phyloP scores from a whole-genome alignment of 2,888 invertebrate genomes.

The Tipula unca region DNA sequence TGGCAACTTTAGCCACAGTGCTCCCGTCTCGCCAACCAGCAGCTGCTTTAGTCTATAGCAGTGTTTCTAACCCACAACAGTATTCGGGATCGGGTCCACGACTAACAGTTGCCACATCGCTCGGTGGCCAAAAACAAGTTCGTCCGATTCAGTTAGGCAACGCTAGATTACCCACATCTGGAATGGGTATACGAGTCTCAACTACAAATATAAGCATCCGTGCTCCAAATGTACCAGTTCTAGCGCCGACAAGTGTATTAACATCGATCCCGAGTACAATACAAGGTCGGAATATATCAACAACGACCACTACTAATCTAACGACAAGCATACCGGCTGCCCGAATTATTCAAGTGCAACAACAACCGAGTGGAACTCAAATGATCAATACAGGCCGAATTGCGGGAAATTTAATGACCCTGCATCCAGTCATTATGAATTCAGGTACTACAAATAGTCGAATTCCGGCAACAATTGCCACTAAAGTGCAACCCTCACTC shows the following conservation, averaged over 20 bases:
- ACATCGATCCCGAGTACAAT: constrained; percentile 26
- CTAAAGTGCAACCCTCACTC: constrained; percentile 40
- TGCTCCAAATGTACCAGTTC: constrained; percentile 35
- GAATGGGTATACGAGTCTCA: constrained; percentile 32
- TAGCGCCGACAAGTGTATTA: constrained; percentile 31
- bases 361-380: constrained; percentile 35
- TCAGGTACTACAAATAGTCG: constrained; percentile 34
- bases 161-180: constrained; percentile 36
- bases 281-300: background rate
- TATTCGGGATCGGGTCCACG: constrained; percentile 33
- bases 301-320: constrained; percentile 33
- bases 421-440: constrained; percentile 41
- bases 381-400: constrained; percentile 37
- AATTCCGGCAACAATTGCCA: constrained; percentile 38
- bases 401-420: constrained; percentile 37
- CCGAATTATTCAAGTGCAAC: constrained; percentile 40
- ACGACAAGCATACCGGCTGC: constrained; percentile 31
- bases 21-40: constrained; percentile 38
- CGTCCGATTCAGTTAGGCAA: constrained; percentile 37
- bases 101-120: constrained; percentile 36
- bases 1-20: constrained; percentile 38
- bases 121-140: constrained; percentile 35
- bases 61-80: constrained; percentile 34
- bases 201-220: constrained; percentile 41
- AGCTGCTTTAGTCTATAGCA: constrained; percentile 38